phyloP scores from a whole-genome alignment of 2,797 vertebrate species.

The Falco berigora region DNA sequence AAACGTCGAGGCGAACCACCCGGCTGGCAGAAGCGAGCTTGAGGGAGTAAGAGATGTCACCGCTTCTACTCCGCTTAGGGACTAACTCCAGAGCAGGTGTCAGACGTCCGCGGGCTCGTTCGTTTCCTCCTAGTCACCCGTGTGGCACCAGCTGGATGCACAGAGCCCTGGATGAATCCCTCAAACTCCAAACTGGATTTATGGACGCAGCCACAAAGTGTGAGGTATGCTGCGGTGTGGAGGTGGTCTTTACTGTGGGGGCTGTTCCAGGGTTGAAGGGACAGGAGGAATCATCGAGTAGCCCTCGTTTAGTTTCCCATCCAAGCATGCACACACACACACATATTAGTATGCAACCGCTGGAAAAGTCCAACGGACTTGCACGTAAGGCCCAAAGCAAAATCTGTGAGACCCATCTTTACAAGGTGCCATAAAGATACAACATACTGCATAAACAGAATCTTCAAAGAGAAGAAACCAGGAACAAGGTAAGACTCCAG shows the following conservation, averaged over 20 bases:
- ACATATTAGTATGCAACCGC: rapidly evolving
- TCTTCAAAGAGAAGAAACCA: background rate
- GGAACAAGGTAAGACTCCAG: background rate
- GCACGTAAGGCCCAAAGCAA: background rate
- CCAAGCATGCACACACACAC: background rate
- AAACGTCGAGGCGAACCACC: rapidly evolving
- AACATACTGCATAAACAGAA: rapidly evolving
- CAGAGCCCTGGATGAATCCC: background rate
- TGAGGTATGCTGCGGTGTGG: background rate
- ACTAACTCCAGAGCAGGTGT: background rate
- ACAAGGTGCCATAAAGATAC: background rate
- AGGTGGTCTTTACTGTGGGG: background rate
- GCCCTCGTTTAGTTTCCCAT: background rate
- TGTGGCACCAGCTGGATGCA: background rate
- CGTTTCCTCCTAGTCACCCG: background rate
- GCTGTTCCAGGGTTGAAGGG: background rate
- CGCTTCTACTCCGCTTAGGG: background rate
- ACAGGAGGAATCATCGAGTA: background rate
- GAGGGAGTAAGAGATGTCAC: background rate
- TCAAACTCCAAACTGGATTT: background rate
- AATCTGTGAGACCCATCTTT: background rate
- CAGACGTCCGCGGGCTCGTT: background rate
- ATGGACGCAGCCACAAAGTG: background rate
- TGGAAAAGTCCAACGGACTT: background rate
- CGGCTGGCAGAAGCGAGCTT: background rate